These are phyloP conservation scores for Oreochromis tanganicae DNA, from an alignment of 2,113 vertebrate species.

Conservation along the genomic window DNA sequence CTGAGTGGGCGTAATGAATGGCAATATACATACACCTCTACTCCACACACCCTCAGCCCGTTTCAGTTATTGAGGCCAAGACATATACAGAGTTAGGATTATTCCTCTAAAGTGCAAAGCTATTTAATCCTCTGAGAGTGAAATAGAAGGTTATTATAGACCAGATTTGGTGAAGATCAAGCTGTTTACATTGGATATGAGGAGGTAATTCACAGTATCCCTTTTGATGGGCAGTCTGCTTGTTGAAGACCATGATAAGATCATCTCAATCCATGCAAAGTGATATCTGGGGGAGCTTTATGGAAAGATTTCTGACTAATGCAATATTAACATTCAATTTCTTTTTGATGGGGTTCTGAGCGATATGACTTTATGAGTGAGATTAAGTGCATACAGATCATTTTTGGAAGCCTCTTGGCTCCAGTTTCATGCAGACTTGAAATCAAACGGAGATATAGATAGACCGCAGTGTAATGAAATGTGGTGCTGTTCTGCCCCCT, in stretches of 20 bases:
- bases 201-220: conserved; percentile 46
- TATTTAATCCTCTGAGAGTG: conserved; percentile 61
- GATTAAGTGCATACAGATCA: conserved; percentile 19
- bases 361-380: conserved; percentile 1
- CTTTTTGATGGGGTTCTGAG: conserved; percentile 16
- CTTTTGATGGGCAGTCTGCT: conserved; percentile 38
- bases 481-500: conserved; percentile 54
- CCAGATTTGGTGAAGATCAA: conserved; percentile 64
- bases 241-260: conserved; percentile 46
- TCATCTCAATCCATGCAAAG: conserved; percentile 53
- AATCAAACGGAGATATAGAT: neutral
- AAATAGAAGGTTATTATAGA: conserved; percentile 38
- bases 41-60: conserved; percentile 15
- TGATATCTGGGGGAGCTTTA: conserved; percentile 42
- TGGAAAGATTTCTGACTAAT: conserved; percentile 41
- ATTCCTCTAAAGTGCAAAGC: conserved; percentile 59
- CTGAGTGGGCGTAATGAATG: neutral
- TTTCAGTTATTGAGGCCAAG: conserved; percentile 50
- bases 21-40: neutral
- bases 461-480: neutral
- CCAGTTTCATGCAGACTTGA: neutral
- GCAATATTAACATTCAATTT: conserved; percentile 57
- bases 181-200: conserved; percentile 55
- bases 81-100: conserved; percentile 55
- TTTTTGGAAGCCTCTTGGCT: neutral